These are phyloP conservation scores for Eulemur albifrons DNA, from an alignment of 2,797 vertebrate species.

Conservation along the genomic window DNA sequence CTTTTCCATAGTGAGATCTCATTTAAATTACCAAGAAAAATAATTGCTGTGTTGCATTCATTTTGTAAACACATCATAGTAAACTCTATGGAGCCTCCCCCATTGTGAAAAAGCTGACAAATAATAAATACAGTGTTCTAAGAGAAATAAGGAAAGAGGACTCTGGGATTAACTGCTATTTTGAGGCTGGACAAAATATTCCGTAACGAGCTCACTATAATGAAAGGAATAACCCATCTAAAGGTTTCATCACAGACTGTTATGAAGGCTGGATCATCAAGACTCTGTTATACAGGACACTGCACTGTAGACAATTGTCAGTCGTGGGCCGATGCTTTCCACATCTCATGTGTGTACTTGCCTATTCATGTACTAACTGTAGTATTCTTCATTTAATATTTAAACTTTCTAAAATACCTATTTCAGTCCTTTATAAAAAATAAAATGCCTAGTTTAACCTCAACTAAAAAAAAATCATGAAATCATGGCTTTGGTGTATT, in stretches of 20 bases:
- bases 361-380: neutral
- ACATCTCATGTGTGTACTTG: neutral
- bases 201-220: neutral
- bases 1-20: neutral
- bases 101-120: neutral
- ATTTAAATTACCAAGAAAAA: slow-evolving; percentile 21
- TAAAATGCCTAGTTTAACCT: neutral
- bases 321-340: neutral
- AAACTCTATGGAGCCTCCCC: neutral
- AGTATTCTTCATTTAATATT: neutral
- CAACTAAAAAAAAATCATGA: neutral
- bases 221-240: neutral
- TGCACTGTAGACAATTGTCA: neutral
- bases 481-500: neutral
- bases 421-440: neutral
- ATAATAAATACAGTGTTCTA: neutral
- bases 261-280: neutral
- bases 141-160: neutral
- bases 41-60: neutral
- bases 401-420: neutral
- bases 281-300: neutral
- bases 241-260: neutral
- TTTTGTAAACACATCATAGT: neutral
- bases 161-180: neutral
- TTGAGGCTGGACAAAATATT: neutral